Conservation (phyloP, 1,140 invertebrate genomes). For the Archegozetes longisetosus region DNA sequence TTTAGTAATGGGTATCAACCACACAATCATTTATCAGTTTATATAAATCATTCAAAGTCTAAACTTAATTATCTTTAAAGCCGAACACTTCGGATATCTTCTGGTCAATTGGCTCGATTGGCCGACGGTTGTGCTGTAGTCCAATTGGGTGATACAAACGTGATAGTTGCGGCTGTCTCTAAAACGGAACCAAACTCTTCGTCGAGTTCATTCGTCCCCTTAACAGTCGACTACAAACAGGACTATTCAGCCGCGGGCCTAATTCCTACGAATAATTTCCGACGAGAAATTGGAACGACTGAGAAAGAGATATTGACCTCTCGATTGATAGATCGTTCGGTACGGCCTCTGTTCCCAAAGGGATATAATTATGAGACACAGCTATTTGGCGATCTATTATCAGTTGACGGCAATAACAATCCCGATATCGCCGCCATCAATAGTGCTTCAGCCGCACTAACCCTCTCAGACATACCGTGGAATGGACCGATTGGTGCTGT, state of each 20-base stretch:
- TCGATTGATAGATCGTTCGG: constrained; percentile 72
- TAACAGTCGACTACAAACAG: constrained; percentile 81
- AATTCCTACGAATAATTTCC: constrained; percentile 90
- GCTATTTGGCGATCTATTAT: constrained; percentile 77
- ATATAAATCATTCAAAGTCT: not conserved
- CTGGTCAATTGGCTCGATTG: constrained; percentile 55
- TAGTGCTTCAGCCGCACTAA: constrained; percentile 80
- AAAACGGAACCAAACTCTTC: constrained; percentile 42
- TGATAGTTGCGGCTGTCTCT: constrained; percentile 76
- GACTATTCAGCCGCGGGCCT: constrained; percentile 87
- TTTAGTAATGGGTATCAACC: not conserved
- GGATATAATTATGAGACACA: constrained; percentile 69
- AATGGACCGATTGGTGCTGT: constrained; percentile 87
- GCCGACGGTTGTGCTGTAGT: constrained; percentile 26
- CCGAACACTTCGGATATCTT: constrained; percentile 31
- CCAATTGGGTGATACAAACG: constrained; percentile 65
- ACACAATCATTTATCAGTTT: no score
- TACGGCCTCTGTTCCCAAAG: constrained; percentile 69
- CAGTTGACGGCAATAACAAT: constrained; percentile 69
- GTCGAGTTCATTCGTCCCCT: constrained; percentile 51
- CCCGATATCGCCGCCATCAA: constrained; percentile 84
- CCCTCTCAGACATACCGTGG: constrained; percentile 92
- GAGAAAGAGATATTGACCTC: constrained; percentile 78
- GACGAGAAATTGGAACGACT: constrained; percentile 67
- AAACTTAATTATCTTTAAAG: constrained; percentile 26